Conservation (phyloP, 2,888 invertebrate species). For the Monochamus alternatus region DNA sequence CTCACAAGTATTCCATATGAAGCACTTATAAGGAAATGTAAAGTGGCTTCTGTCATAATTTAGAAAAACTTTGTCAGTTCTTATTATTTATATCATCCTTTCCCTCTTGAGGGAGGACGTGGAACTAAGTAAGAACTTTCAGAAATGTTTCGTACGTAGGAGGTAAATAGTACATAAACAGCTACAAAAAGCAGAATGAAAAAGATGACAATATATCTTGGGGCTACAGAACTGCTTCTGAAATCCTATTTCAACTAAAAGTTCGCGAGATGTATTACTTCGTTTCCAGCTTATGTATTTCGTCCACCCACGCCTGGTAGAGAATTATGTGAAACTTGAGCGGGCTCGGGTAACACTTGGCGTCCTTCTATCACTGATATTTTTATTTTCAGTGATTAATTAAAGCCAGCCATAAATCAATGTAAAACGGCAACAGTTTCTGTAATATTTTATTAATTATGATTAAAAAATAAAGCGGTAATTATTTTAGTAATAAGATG, state of each 20-base stretch:
- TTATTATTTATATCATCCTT: neutral
- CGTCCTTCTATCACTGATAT: neutral
- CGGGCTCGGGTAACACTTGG: neutral
- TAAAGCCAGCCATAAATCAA: neutral
- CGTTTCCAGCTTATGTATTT: neutral
- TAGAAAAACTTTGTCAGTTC: constrained; percentile 1
- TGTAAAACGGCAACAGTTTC: no score
- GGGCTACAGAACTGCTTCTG: constrained; percentile 7
- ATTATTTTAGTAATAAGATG: no score
- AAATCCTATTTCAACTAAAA: constrained; percentile 21
- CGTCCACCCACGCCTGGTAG: neutral
- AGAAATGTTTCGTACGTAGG: neutral
- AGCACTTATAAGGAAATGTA: no score
- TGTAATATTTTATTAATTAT: no score
- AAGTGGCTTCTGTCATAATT: no score
- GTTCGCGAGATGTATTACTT: constrained; percentile 9
- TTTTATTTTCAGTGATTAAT: neutral
- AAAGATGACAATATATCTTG: constrained; percentile 21
- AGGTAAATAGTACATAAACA: constrained; percentile 5
- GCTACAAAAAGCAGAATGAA: constrained; percentile 13
- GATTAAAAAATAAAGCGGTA: no score
- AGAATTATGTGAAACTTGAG: constrained; percentile 14
- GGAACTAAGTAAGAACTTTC: neutral
- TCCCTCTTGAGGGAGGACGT: neutral
- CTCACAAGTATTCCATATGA: no score